Conservation (phyloP, 1,140 invertebrate species). For the Neodiprion lecontei region DNA sequence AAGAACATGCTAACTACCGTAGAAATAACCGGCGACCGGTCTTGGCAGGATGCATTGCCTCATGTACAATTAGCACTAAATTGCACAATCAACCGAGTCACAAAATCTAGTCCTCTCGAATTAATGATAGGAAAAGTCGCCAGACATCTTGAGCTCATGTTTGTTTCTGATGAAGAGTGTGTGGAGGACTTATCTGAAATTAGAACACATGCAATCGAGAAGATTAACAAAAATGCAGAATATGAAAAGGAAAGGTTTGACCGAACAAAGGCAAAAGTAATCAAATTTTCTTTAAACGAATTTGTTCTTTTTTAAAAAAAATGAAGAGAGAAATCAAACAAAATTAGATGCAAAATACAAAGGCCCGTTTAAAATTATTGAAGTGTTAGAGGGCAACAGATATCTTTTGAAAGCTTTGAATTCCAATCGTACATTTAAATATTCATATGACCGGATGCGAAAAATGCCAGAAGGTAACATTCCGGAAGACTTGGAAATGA, state of each 20-base stretch:
- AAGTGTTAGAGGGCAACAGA: too few relatives aligned
- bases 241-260: too few relatives aligned
- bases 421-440: neutral
- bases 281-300: neutral
- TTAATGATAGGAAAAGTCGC: slow-evolving; percentile 43
- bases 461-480: neutral
- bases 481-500: neutral
- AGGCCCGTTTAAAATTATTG: too few relatives aligned
- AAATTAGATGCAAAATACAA: too few relatives aligned
- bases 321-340: neutral
- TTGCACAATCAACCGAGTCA: slow-evolving; percentile 39
- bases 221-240: too few relatives aligned
- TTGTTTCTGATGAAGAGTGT: neutral
- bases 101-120: slow-evolving; percentile 39
- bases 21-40: slow-evolving; percentile 30
- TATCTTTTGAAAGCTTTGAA: neutral
- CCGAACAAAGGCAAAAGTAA: neutral
- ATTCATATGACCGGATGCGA: neutral
- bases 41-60: slow-evolving; percentile 44
- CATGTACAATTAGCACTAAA: slow-evolving; percentile 47
- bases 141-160: slow-evolving; percentile 34
- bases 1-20: slow-evolving; percentile 40
- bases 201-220: too few relatives aligned
- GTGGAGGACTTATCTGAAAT: too few relatives aligned
- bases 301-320: neutral